Percentiles rank a stretch among this genome's conserved stretches.
phyloP scores from a whole-genome alignment of 2,113 vertebrate species.

The Limanda limanda region DNA sequence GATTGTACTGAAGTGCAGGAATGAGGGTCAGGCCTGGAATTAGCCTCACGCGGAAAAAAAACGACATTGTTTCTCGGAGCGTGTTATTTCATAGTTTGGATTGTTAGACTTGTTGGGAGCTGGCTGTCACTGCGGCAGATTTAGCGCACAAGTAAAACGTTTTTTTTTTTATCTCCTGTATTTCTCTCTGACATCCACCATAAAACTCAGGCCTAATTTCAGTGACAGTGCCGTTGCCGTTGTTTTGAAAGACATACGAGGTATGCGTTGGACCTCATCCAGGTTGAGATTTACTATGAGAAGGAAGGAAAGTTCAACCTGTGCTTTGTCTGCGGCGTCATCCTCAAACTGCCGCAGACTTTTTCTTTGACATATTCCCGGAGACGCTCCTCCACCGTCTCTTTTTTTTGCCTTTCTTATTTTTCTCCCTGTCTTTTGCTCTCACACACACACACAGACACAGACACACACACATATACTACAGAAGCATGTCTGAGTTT shows the following conservation, averaged over 20 bases:
- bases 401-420: slow-evolving; percentile 48
- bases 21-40: slow-evolving; percentile 52
- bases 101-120: slow-evolving; percentile 63
- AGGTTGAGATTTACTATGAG: slow-evolving; percentile 66
- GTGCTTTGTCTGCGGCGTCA: slow-evolving; percentile 16
- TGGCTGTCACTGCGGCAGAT: slow-evolving; percentile 57
- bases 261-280: slow-evolving; percentile 62
- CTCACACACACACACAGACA: slow-evolving; percentile 51
- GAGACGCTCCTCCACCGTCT: slow-evolving; percentile 53
- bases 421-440: slow-evolving; percentile 47
- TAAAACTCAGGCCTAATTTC: slow-evolving; percentile 53
- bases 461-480: slow-evolving; percentile 53
- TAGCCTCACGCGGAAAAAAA: slow-evolving; percentile 28
- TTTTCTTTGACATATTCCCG: slow-evolving; percentile 67
- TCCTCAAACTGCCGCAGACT: slow-evolving; percentile 53
- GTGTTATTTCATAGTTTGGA: slow-evolving; percentile 59
- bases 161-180: neutral
- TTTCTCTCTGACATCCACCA: slow-evolving; percentile 24
- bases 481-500: slow-evolving; percentile 65
- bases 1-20: slow-evolving; percentile 44
- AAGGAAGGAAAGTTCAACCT: slow-evolving; percentile 58
- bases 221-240: slow-evolving; percentile 49
- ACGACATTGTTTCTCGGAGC: slow-evolving; percentile 39
- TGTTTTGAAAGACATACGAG: slow-evolving; percentile 56
- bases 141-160: slow-evolving; percentile 39